A percentile compares a stretch with the other conserved stretches of the same genome.
Conservation (phyloP, 2,113 vertebrate genomes). For the Vulpes lagopus region DNA sequence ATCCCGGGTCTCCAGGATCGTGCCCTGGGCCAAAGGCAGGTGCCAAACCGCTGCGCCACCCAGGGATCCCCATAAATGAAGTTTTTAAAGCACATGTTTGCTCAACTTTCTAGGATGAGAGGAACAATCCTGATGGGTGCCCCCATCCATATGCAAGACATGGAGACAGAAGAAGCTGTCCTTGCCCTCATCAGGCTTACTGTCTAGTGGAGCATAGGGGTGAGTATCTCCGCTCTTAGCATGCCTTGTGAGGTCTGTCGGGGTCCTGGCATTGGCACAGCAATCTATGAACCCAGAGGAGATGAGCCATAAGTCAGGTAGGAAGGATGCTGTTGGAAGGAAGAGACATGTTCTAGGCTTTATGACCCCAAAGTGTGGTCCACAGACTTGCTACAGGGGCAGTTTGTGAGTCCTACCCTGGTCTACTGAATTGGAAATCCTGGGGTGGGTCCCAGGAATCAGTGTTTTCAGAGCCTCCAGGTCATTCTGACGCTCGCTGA, state of each 20-base stretch:
- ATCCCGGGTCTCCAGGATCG: too few relatives aligned
- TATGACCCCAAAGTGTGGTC: too few relatives aligned
- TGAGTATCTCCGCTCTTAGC: not conserved
- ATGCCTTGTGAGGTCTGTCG: not conserved
- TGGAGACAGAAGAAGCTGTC: not conserved
- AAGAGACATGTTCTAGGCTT: not conserved
- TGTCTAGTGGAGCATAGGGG: accelerated
- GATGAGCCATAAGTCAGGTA: not conserved
- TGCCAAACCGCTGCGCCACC: too few relatives aligned
- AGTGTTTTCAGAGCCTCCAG: not conserved
- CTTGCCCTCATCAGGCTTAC: not conserved
- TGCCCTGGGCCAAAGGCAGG: too few relatives aligned
- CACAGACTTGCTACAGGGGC: not conserved
- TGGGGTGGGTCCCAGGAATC: not conserved
- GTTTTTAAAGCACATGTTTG: not conserved
- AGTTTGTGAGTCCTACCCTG: not conserved
- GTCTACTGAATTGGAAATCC: not conserved
- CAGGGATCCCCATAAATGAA: not conserved
- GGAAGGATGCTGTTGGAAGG: not conserved
- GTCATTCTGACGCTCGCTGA: not conserved
- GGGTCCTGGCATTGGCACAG: not conserved
- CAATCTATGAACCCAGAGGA: not conserved
- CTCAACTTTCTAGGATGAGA: not conserved
- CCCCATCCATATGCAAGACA: not conserved
- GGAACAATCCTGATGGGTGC: not conserved